A percentile compares a stretch with the other conserved stretches of the same genome.
Conservation (phyloP, 1,140 invertebrate genomes). For the Batillaria attramentaria region DNA sequence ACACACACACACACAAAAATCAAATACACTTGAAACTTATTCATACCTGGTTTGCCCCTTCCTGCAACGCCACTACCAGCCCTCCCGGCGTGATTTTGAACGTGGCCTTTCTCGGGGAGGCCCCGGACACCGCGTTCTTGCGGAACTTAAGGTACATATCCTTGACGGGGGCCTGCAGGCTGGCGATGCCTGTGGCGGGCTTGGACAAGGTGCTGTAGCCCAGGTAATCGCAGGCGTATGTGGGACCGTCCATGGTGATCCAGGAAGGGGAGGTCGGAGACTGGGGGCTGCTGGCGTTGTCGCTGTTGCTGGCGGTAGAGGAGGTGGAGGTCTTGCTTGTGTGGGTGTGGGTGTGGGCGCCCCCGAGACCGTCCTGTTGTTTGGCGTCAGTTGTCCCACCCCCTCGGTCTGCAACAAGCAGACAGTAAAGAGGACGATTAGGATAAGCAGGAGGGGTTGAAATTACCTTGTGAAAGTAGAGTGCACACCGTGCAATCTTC, state of each 20-base stretch:
- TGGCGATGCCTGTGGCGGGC: slow-evolving; percentile 50
- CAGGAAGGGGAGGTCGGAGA: slow-evolving; percentile 1
- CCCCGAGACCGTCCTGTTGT: neutral
- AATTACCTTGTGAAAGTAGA: neutral
- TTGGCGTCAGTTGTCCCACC: neutral
- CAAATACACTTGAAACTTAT: too few relatives aligned
- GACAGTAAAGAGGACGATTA: neutral
- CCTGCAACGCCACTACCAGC: slow-evolving; percentile 40
- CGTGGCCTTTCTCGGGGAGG: slow-evolving; percentile 34
- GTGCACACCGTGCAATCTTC: neutral
- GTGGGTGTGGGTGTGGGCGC: slow-evolving; percentile 3
- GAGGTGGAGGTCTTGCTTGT: neutral
- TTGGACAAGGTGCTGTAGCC: slow-evolving; percentile 53
- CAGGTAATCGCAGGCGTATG: slow-evolving; percentile 51
- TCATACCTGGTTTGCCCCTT: slow-evolving; percentile 34
- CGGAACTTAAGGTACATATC: slow-evolving; percentile 57
- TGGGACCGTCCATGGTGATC: slow-evolving; percentile 48
- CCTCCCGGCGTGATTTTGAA: slow-evolving; percentile 46
- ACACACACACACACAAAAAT: too few relatives aligned
- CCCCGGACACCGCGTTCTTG: slow-evolving; percentile 31
- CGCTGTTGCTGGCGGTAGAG: neutral
- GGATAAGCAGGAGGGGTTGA: neutral
- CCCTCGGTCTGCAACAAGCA: neutral
- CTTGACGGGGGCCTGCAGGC: slow-evolving; percentile 53
- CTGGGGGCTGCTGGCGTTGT: neutral